Evolutionary conservation across 2,797 vertebrate genomes (phyloP), one percentile per base, ranked within the genome.

Genomic region (Acipenser transmontanus): DNA sequence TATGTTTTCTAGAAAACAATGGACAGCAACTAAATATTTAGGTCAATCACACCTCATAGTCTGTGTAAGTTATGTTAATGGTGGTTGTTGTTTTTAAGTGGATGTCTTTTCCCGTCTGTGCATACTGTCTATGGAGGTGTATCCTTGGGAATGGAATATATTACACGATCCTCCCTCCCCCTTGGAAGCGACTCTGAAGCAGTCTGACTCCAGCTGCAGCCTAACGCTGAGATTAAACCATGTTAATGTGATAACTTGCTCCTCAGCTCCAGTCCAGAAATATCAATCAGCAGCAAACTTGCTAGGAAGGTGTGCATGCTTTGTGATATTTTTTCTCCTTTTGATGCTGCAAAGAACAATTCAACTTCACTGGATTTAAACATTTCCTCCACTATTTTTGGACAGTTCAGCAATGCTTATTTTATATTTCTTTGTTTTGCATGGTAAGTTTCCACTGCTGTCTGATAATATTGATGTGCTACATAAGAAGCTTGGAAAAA

Each of bases 361-460:
- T 11, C 34, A 4, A 57, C 54, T 57, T 11, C 50, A 52, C 8
- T 52, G 50, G 11, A 7, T 57, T 57, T 34, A 34, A 34, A 4
- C 34, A 34, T 34, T 48, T 34, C 6, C 59, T 51, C 65, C 66
- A 17, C 49, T 54, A 14, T 49, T 62, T 59, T 7, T n/a, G 62
- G 7, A 20, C 48, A 72, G 61, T 50, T 63, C 65, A 59, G 76
- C 74, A 8, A 81, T 84, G 84, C 71, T 82, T 71, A 62, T n/a
- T 1, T 62, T 84, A 68, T 79, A 65, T 69, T 66, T 86, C 66
- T 12, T 86, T 65, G 72, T 71, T 59, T 71, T 84, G 50, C 76
- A 73, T 71, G 86, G 86, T 88, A 77, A 85, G 84, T 79, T 48
- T 7, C 61, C 51, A 59, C 47, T 50, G 20, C 13, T 11, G 7